Evolutionary conservation across 2,113 vertebrate genomes (phyloP), one percentile per base, ranked within the genome.

Genomic region (Mastomys natalensis): DNA sequence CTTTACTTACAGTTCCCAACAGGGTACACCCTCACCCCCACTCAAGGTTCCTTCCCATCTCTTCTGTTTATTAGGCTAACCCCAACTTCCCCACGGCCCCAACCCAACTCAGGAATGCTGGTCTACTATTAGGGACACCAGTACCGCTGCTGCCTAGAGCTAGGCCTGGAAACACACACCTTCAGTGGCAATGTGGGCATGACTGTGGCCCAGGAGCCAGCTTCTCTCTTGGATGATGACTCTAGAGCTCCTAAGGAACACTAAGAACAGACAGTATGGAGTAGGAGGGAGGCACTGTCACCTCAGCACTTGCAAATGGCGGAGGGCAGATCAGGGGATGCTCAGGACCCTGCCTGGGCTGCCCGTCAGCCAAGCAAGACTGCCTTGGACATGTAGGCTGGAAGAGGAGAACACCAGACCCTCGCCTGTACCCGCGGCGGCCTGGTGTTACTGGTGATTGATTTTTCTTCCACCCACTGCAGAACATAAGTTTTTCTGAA

Each of bases 401-500:
- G 29, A 17, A n/a, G 58, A 55, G 82, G 43, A 31, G 55, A 45
- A 51, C 1, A 29, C 5, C 11, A 40, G 2, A 17, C 70, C 70
- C 93, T 60, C 64, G 58, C 40, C 64, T 72, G 17, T 21, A 29
- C 26, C 29, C 2, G 34, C 53, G 26, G 15, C 90, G 84, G 85
- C 70, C 84, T 40, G 37, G 70, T 22, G 58, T 55, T 66, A 62
- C 82, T 7, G 1, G 40, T 34, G 2, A 60, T 77, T 34, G 2
- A 60, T 77, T 60, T 76, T 87, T 91, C 89, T 81, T 94, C 74
- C 48, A 60, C n/a, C 29, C 77, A 82, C 55, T 43, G 53, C 66
- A 58, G 48, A 76, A 24, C 48, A 45, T 24, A 76, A 22, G 17
- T 85, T 80, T 87, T 87, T 90, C 70, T 66, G 40, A 90, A 89